Conservation (phyloP, 2,113 vertebrate genomes). For the Raja brachyura region DNA sequence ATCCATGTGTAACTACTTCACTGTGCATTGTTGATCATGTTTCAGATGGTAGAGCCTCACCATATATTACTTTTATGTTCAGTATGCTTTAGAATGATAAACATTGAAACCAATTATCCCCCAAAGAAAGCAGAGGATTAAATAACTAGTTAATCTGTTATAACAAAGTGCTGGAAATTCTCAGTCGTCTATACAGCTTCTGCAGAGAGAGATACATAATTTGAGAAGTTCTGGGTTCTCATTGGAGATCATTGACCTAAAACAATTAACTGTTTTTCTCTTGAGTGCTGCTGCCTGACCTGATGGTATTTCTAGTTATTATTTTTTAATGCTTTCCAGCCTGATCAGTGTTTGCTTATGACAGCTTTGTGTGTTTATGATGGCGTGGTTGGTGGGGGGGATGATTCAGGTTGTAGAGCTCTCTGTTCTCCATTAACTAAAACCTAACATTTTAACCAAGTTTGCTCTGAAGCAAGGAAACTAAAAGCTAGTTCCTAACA, state of each 20-base stretch:
- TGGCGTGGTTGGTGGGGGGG: not conserved
- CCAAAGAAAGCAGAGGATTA: not conserved
- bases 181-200: no score
- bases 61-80: not conserved
- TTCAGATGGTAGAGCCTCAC: not conserved
- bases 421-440: not conserved
- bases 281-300: no score
- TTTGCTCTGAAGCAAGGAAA: not conserved
- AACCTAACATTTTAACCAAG: not conserved
- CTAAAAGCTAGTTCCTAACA: not conserved
- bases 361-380: not conserved
- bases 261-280: no score
- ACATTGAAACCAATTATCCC: not conserved
- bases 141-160: not conserved
- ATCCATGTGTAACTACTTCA: no score
- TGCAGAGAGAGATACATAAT: no score
- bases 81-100: not conserved
- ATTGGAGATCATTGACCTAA: no score
- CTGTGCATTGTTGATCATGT: not conserved
- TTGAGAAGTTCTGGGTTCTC: no score
- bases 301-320: no score
- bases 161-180: no score
- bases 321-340: no score
- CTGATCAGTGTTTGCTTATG: no score
- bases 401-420: not conserved